Evolutionary conservation across 2,113 vertebrate genomes (phyloP).

Genomic region (Mirza zaza): DNA sequence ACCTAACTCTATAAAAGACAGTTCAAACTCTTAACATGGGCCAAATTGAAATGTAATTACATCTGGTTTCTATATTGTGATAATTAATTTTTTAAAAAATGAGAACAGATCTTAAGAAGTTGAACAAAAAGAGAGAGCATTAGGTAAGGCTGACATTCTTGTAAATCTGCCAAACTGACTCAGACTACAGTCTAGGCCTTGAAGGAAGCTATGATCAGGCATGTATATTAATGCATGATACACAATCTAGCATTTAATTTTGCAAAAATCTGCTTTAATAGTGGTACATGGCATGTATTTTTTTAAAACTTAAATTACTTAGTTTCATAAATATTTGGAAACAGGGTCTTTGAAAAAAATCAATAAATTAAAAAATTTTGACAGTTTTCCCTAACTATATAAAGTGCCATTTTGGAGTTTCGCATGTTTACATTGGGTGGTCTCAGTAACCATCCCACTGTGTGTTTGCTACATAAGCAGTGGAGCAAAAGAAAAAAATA

Average conservation of each 20-base stretch:
- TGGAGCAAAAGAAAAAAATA: background rate
- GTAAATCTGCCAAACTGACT: too few species aligned
- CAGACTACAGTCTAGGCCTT: background rate
- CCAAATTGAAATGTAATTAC: background rate
- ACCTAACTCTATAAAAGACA: background rate
- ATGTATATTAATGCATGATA: background rate
- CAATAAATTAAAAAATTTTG: too few species aligned
- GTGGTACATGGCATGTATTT: background rate
- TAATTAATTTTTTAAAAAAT: background rate
- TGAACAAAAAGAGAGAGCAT: background rate
- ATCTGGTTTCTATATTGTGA: background rate
- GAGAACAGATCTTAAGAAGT: background rate
- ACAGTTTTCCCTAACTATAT: background rate
- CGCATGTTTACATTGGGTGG: fast-evolving
- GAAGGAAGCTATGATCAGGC: background rate
- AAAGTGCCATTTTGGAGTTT: background rate
- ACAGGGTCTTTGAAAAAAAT: too few species aligned
- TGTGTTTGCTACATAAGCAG: background rate
- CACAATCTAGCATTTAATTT: background rate
- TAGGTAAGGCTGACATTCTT: background rate
- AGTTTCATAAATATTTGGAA: background rate
- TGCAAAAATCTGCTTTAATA: background rate
- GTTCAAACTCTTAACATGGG: background rate
- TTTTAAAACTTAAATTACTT: background rate
- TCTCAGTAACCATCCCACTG: background rate